Percentiles rank a stretch among this genome's conserved stretches.
Evolutionary conservation across 2,797 vertebrate species (phyloP).

Genomic region (Enteromius afrohamiltoni): DNA sequence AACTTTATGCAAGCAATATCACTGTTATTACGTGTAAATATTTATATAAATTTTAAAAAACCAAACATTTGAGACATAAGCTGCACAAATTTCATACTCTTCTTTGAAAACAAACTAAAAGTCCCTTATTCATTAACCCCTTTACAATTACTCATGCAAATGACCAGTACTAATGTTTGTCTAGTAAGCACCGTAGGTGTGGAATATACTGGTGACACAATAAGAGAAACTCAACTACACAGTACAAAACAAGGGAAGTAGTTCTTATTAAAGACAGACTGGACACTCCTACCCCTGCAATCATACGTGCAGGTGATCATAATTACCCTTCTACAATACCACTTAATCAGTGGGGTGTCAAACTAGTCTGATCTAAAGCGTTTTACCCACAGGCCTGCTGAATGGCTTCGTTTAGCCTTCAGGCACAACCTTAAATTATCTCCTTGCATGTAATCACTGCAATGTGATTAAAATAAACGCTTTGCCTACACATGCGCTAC

Average conservation of each 20-base stretch:
- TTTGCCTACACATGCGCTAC: conserved; percentile 54
- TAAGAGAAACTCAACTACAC: neutral
- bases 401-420: conserved; percentile 40
- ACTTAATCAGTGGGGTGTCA: conserved; percentile 49
- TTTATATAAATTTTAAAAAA: no score
- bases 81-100: no score
- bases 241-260: neutral
- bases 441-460: conserved; percentile 44
- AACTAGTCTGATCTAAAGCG: conserved; percentile 44
- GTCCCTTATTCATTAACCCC: neutral
- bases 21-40: no score
- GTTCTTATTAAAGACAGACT: neutral
- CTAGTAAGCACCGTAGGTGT: neutral
- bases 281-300: conserved; percentile 30
- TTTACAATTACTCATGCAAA: neutral
- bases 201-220: neutral
- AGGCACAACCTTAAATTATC: conserved; percentile 52
- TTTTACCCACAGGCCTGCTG: conserved; percentile 47
- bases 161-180: neutral
- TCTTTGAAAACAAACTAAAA: neutral
- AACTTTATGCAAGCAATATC: no score
- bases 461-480: conserved; percentile 56
- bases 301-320: conserved; percentile 45
- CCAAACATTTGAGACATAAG: no score
- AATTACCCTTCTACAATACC: conserved; percentile 56